Base-by-base conservation (phyloP, 2,113 vertebrate genomes). In the human region DNA sequence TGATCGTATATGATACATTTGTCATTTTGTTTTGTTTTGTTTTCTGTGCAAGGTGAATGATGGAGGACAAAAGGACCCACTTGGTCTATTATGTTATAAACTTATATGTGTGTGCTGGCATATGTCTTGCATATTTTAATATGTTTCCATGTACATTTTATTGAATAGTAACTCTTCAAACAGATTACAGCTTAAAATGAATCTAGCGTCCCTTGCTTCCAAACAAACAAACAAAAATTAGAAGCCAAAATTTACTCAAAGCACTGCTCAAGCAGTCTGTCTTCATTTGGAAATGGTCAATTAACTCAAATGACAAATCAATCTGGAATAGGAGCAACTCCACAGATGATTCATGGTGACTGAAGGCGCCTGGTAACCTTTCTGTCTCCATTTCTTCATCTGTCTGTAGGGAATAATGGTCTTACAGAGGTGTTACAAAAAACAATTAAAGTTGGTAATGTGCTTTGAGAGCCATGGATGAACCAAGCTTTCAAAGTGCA, bases 371-470 rank as follows among this genome's bases (percentile, higher is more conserved):
- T 92, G n/a, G 66, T 86, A 90, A 96, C n/a, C 89, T 88, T 88
- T 92, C 78, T 93, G 86, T 96, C 83, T 96, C 81, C n/a, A 80
- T 97, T 91, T 97, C 93, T 95, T 94, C 89, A 86, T 96, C 89
- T 82, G 64, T 90, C 70, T 86, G 14, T 82, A 79, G 93, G 86
- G 84, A 95, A 97, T 96, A 94, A 96, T 96, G 64, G 91, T 79
- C 79, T 97, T 76, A 48, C 84, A 48, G 70, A 96, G n/a, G 61
- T 90, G 92, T 95, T 92, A 97, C 84, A 87, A 97, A 97, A 97
- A 96, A 92, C 96, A 96, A 97, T 97, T 96, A 95, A 97, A 93
- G 81, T 88, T 88, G 55, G 45, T 93, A 81, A 87, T 89, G 83
- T 79, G 85, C 93, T 97, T 98, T 97, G 89, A 97, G 93, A 95